Conservation (phyloP, 37 sponge, comb jelly and placozoan genomes). For the Lycopodina hypogea region DNA sequence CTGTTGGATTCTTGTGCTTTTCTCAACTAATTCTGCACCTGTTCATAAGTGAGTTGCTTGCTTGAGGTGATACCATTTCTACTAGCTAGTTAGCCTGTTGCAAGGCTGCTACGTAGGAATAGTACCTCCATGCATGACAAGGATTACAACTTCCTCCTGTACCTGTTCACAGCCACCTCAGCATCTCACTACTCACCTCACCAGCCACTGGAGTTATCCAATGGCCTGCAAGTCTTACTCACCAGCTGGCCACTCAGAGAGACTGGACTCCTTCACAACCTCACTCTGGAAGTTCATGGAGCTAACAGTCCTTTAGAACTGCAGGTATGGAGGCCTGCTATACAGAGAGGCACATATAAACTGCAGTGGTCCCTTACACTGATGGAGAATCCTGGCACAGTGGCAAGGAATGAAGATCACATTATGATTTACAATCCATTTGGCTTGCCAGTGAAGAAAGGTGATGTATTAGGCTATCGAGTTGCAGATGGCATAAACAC, state of each 20-base stretch:
- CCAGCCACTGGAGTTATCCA: not conserved
- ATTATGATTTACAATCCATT: not conserved
- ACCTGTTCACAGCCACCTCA: too few relatives aligned
- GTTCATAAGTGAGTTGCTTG: too few relatives aligned
- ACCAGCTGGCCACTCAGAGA: conserved; percentile 6
- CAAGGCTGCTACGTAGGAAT: too few relatives aligned
- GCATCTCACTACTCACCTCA: not conserved
- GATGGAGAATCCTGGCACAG: not conserved
- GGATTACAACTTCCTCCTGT: too few relatives aligned
- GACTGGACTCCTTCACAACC: conserved; percentile 12
- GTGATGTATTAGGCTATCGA: conserved; percentile 24
- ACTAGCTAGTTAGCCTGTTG: too few relatives aligned
- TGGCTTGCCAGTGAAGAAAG: conserved; percentile 10
- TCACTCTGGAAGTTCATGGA: conserved; percentile 1
- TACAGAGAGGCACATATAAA: not conserved
- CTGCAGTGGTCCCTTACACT: not conserved
- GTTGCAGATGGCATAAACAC: not conserved
- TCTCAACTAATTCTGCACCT: too few relatives aligned
- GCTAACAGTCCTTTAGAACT: not conserved
- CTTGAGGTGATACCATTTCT: too few relatives aligned
- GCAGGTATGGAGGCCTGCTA: conserved; percentile 37
- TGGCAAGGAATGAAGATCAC: not conserved
- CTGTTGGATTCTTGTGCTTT: too few relatives aligned
- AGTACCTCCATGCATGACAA: too few relatives aligned
- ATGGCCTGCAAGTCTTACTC: conserved; percentile 13